phyloP scores from a whole-genome alignment of 2,888 invertebrate species.

The Pseudoips prasinana region DNA sequence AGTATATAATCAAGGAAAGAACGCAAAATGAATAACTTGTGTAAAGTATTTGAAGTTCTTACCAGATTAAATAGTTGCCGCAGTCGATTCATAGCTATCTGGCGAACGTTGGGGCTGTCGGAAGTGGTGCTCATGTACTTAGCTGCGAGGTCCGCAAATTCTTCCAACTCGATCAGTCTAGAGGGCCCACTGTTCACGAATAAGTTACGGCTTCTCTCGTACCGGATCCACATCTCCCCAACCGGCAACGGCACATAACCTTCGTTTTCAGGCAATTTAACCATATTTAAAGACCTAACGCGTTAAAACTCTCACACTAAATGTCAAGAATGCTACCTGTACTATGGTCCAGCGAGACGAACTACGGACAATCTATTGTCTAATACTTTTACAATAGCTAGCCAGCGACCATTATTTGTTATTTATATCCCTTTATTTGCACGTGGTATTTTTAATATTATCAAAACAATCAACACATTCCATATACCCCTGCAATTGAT shows the following conservation, averaged over 20 bases:
- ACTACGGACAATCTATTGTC: too few species aligned
- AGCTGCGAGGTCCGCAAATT: slow-evolving; percentile 25
- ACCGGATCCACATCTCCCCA: slow-evolving; percentile 5
- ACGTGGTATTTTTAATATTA: slow-evolving; percentile 22
- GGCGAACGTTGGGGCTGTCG: slow-evolving; percentile 11
- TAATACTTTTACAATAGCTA: too few species aligned
- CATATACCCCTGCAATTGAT: slow-evolving; percentile 2
- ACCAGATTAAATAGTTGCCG: slow-evolving; percentile 37
- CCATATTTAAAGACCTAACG: slow-evolving; percentile 21
- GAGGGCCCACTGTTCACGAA: slow-evolving; percentile 5
- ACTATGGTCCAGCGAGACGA: slow-evolving; percentile 6
- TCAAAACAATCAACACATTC: slow-evolving; percentile 14
- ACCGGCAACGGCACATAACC: slow-evolving; percentile 4
- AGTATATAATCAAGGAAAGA: too few species aligned
- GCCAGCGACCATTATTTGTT: slow-evolving; percentile 20
- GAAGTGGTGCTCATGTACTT: slow-evolving; percentile 14
- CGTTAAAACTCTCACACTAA: slow-evolving; percentile 11
- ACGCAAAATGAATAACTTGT: too few species aligned
- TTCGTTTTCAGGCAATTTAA: slow-evolving; percentile 25
- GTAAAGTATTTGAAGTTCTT: too few species aligned
- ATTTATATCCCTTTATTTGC: slow-evolving; percentile 8
- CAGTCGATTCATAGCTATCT: slow-evolving; percentile 32
- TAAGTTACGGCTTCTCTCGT: slow-evolving; percentile 3
- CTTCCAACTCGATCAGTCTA: slow-evolving; percentile 29
- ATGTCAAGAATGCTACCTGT: slow-evolving; percentile 19